A percentile compares a stretch with the other conserved stretches of the same genome.
These are phyloP conservation scores for Phocoena phocoena DNA, from an alignment of 2,113 vertebrate genomes.

Conservation along the genomic window DNA sequence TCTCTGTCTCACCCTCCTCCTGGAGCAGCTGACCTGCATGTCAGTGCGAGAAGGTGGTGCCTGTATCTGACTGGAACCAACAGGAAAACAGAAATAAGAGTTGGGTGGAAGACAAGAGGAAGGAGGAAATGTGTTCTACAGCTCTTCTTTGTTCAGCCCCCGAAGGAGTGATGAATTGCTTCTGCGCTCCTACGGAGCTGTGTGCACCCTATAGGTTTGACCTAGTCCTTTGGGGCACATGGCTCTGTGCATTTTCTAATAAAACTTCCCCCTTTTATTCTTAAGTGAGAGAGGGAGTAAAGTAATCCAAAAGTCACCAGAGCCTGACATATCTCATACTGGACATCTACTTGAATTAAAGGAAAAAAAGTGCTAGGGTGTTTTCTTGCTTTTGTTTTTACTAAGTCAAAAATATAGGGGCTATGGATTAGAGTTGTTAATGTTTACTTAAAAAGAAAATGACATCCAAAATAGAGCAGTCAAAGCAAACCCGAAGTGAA, in stretches of 20 bases:
- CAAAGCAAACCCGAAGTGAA: neutral
- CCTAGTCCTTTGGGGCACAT: neutral
- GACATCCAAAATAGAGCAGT: neutral
- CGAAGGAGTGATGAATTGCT: accelerated
- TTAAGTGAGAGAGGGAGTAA: neutral
- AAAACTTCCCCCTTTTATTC: neutral
- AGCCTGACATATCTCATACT: accelerated
- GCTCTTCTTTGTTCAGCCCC: neutral
- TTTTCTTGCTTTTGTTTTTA: too few relatives aligned
- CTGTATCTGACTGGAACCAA: neutral
- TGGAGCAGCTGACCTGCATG: neutral
- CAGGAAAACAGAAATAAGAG: neutral
- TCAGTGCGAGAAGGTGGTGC: neutral
- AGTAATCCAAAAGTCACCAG: neutral
- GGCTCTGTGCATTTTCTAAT: neutral
- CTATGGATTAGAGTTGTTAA: accelerated
- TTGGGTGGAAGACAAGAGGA: accelerated
- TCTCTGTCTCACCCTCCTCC: neutral
- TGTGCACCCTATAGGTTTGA: neutral
- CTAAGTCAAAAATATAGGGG: neutral
- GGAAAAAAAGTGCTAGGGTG: neutral
- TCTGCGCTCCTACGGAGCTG: accelerated
- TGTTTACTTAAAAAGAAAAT: neutral
- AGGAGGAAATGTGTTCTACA: accelerated
- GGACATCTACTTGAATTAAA: neutral